Evolutionary conservation across 2,113 vertebrate species (phyloP).

Genomic region (Hiodon tergisus): DNA sequence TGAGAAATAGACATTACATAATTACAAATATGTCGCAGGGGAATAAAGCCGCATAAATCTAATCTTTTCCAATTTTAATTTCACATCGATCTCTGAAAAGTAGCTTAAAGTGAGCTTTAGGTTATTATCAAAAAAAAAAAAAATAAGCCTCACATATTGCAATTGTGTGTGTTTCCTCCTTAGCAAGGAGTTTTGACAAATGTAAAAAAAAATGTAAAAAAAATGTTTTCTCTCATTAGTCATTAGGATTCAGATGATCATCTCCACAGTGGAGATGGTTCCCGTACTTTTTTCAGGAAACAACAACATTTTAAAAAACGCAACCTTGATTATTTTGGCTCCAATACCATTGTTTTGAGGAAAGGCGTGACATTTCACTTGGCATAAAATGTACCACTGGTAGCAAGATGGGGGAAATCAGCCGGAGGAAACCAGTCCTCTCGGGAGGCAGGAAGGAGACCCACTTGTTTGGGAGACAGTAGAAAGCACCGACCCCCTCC

Average conservation of each 20-base stretch:
- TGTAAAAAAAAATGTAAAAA: background rate
- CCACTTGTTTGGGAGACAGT: slow-evolving; percentile 18
- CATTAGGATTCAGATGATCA: background rate
- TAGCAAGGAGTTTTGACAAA: slow-evolving; percentile 15
- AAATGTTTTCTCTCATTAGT: background rate
- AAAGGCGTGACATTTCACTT: no score
- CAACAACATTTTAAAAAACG: background rate
- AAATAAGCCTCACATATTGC: background rate
- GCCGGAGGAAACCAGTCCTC: slow-evolving; percentile 5
- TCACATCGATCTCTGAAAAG: slow-evolving; percentile 29
- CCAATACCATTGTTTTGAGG: no score
- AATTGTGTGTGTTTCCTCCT: no score
- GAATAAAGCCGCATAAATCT: slow-evolving; percentile 30
- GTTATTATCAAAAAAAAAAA: slow-evolving; percentile 18
- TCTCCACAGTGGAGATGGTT: background rate
- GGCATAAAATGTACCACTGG: no score
- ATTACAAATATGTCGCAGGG: slow-evolving; percentile 23
- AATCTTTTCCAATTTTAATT: slow-evolving; percentile 28
- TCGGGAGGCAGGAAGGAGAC: slow-evolving; percentile 27
- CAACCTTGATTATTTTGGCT: background rate
- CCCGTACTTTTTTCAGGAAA: background rate
- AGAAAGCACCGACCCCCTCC: slow-evolving; percentile 1
- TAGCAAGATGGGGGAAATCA: slow-evolving; percentile 23
- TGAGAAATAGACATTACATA: slow-evolving; percentile 19
- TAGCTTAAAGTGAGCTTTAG: slow-evolving; percentile 23